Evolutionary conservation across 23 tunicate genomes (phyloP), one percentile per base, ranked within the genome.

Genomic region (Clavelina lepadiformis): DNA sequence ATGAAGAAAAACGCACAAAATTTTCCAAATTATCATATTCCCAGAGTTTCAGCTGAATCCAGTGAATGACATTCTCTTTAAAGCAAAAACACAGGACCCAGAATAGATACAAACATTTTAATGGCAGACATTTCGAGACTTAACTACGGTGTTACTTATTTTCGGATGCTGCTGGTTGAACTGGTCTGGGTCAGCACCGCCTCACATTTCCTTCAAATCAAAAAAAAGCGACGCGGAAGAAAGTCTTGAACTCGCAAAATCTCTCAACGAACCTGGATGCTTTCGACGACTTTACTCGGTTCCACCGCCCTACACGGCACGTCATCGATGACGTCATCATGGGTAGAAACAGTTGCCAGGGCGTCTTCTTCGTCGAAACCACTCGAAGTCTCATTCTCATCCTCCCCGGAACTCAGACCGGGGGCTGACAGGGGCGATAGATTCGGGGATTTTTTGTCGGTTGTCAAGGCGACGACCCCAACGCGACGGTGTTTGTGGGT

Each of bases 291-390:
- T 3, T 56, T 72, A 27, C 41, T 56, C 15, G 77, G 77, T 19
- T 21, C 13, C 3, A 72, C 55, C 22, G 6, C 11, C 32, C 38
- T 50, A 3, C 36, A 3, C 18, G 35, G 3, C 5, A 19, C 24
- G 45, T 46, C 35, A 3, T 67, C 36, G 18, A 22, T 29, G 59
- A 27, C 19, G 33, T 25, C 23, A 33, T 45, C 18, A 3, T 57
- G 34, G 56, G 56, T 15, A 26, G 33, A 28, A 66, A 15, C 49
- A 11, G 15, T 41, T 11, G 27, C 30, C 3, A 27, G 19, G n/a
- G 28, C 58, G 7, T 57, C 68, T 13, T 73, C 89, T 52, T 82
- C 89, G 5, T 67, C 89, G 45, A 82, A 82, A 2, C 89, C 89
- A 37, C 89, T 82, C 30, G 89, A 82, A 5, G 89, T 53, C 26